Base-by-base conservation (phyloP, 2,797 vertebrate species). In the Pseudomugil tenellus region DNA sequence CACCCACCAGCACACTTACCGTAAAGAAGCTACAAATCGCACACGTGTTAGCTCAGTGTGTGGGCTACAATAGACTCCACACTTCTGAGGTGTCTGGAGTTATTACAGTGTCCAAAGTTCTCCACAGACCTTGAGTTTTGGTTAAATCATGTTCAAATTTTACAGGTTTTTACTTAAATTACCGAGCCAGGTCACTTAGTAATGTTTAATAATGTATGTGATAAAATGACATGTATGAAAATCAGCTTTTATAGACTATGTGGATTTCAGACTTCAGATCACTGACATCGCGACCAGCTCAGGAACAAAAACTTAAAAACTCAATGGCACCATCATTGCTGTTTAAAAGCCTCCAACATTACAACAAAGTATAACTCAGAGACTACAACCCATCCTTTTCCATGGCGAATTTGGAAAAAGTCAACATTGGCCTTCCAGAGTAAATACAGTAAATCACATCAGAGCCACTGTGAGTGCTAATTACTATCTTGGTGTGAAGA, bases 401-500 rank as follows among this genome's bases (percentile, higher is more conserved):
- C 58, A 59, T 55, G 58, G 64, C 35, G 63, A 84, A 66, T n/a
- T 64, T 17, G 23, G 55, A 65, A 46, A 62, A 66, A 28, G 19
- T 16, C 39, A 13, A 70, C 57, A 67, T 35, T 58, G 17, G 49
- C 19, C 21, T 11, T 62, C 29, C 49, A 32, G 67, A 79, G 65
- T 1, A 37, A 78, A 54, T 58, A 77, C 4, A 61, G 78, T 89
- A 90, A 88, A 91, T 91, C 79, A 89, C 79, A 74, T 68, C 57
- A 63, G 66, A 79, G 72, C 67, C 19, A 60, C 76, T 74, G 72
- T 26, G 72, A 90, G 79, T 51, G 72, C 76, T 91, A 92, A 93
- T 92, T 87, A 77, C 86, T 69, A 85, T 85, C 79, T 88, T 80
- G 79, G 85, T 87, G 84, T 90, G 86, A 90, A 90, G 79, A 91